Percentiles rank a stretch among this genome's conserved stretches.
Evolutionary conservation across 2,113 vertebrate species (phyloP).

Genomic region (Dicentrarchus labrax): DNA sequence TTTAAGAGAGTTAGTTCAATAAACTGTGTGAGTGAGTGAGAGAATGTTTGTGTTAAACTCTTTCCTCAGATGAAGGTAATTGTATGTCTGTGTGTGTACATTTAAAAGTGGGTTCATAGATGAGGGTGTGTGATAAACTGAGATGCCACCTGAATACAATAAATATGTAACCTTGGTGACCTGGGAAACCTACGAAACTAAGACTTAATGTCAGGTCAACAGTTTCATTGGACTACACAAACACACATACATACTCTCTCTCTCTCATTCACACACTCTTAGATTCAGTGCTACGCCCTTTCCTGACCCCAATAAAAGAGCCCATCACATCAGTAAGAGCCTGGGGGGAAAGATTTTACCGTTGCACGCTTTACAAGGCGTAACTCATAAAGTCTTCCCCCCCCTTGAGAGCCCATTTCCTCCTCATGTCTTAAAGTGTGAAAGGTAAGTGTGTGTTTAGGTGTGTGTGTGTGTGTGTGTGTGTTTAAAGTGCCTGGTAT

Average conservation of each 20-base stretch:
- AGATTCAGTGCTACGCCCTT: conserved; percentile 39
- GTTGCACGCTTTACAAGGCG: conserved; percentile 66
- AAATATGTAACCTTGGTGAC: conserved; percentile 47
- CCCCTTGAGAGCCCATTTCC: conserved; percentile 63
- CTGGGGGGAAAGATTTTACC: conserved; percentile 66
- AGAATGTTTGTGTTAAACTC: conserved; percentile 27
- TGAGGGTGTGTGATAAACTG: conserved; percentile 25
- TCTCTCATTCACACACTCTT: not conserved
- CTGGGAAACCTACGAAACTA: conserved; percentile 8
- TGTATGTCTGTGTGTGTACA: conserved; percentile 8
- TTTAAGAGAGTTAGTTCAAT: conserved; percentile 51
- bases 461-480: not conserved
- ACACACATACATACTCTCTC: conserved; percentile 17
- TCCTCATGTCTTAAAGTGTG: conserved; percentile 51
- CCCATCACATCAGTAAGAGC: conserved; percentile 71
- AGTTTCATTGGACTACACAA: not conserved
- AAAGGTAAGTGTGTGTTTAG: conserved; percentile 25
- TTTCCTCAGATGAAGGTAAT: conserved; percentile 30
- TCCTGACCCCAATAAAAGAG: conserved; percentile 77
- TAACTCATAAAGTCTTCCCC: conserved; percentile 67
- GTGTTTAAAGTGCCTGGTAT: not conserved
- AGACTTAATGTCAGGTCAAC: conserved; percentile 54
- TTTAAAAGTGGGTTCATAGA: conserved; percentile 18
- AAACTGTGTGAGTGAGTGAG: conserved; percentile 26
- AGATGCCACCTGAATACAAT: conserved; percentile 29